These are phyloP conservation scores for Podiceps cristatus DNA, from an alignment of 2,113 vertebrate genomes.

Conservation along the genomic window DNA sequence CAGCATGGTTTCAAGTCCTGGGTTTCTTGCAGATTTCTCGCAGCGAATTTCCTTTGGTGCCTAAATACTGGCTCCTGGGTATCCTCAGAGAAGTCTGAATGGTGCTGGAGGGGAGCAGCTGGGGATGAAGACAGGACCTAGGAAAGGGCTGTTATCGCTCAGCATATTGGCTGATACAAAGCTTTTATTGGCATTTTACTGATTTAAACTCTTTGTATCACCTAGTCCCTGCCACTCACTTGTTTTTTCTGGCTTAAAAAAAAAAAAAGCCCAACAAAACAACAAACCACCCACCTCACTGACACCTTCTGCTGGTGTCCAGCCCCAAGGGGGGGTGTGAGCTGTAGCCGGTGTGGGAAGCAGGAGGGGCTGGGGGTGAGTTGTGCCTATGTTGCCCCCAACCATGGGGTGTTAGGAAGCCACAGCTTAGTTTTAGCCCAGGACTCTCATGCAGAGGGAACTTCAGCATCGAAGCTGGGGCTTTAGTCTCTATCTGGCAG, in stretches of 20 bases:
- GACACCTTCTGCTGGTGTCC: background rate
- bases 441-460: background rate
- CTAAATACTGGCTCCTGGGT: background rate
- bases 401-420: accelerated
- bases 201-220: background rate
- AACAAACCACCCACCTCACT: background rate
- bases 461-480: background rate
- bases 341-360: background rate
- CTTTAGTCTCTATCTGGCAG: background rate
- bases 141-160: background rate
- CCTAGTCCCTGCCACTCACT: background rate
- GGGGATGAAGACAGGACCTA: background rate
- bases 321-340: background rate
- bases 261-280: background rate
- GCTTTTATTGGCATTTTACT: background rate
- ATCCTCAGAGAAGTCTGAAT: background rate
- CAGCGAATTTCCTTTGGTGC: background rate
- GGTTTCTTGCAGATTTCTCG: background rate
- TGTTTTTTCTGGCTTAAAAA: background rate
- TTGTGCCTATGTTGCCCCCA: background rate
- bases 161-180: background rate
- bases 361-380: background rate
- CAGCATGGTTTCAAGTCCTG: background rate
- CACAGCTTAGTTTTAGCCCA: background rate
- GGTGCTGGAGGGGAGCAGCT: background rate